These are phyloP conservation scores for Lates japonicus DNA, from an alignment of 2,797 vertebrate species.

Conservation along the genomic window DNA sequence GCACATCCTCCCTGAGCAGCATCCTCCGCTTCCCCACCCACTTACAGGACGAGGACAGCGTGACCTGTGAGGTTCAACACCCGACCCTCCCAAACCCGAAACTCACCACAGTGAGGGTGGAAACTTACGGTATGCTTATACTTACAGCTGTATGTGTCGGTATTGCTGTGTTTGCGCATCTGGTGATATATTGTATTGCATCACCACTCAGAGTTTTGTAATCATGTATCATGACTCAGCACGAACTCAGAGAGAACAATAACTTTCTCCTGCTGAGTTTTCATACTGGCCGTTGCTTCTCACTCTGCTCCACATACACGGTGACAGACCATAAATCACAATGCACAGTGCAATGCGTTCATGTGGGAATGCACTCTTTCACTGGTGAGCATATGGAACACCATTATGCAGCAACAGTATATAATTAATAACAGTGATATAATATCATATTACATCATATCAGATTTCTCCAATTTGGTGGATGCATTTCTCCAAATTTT, in stretches of 20 bases:
- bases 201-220: constrained; percentile 36
- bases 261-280: constrained; percentile 43
- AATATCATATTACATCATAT: background rate
- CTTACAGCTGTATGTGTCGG: background rate
- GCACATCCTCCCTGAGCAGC: constrained; percentile 75
- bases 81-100: constrained; percentile 64
- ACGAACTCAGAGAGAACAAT: constrained; percentile 37
- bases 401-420: constrained; percentile 28
- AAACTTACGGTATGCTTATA: constrained; percentile 78
- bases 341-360: constrained; percentile 37
- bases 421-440: constrained; percentile 26
- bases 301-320: constrained; percentile 55
- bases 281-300: constrained; percentile 51
- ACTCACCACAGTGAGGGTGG: constrained; percentile 67
- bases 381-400: constrained; percentile 32
- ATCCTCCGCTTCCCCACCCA: constrained; percentile 80
- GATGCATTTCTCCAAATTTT: background rate
- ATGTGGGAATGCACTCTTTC: constrained; percentile 47
- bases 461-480: constrained; percentile 7
- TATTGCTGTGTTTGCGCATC: constrained; percentile 10
- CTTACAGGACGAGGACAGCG: constrained; percentile 76
- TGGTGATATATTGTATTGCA: constrained; percentile 37
- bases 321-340: constrained; percentile 72
- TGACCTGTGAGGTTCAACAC: constrained; percentile 81
- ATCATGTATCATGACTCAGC: constrained; percentile 63